These are phyloP conservation scores for Drosophila sordidapex DNA, from an alignment of 2,888 invertebrate species.

Conservation along the genomic window DNA sequence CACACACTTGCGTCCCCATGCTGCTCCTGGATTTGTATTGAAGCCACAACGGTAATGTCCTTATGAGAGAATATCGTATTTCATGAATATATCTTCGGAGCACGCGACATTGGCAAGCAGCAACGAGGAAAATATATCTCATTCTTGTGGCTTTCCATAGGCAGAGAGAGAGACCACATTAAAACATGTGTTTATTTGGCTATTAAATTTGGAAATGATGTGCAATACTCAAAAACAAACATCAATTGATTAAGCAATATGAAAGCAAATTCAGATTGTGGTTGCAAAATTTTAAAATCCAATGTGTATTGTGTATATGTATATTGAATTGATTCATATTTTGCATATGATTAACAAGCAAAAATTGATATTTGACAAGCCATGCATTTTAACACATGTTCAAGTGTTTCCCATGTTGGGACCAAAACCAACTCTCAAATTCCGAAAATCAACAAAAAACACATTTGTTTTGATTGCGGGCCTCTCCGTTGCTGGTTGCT, in stretches of 20 bases:
- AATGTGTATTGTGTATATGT: not conserved
- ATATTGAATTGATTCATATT: not conserved
- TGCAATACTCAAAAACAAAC: constrained; percentile 21
- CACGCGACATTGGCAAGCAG: not conserved
- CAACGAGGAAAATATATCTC: not conserved
- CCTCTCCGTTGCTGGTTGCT: constrained; percentile 21
- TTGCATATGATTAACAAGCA: constrained; percentile 6
- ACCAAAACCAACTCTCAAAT: not conserved
- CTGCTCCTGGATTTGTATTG: not conserved
- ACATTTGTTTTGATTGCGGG: constrained; percentile 45
- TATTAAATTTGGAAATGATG: constrained; percentile 17
- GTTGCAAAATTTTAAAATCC: not conserved
- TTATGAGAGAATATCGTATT: constrained; percentile 19
- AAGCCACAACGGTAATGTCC: constrained; percentile 9
- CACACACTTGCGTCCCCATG: not conserved
- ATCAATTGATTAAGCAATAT: constrained; percentile 7
- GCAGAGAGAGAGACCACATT: not conserved
- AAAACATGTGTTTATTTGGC: constrained; percentile 1
- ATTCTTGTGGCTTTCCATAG: not conserved
- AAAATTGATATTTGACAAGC: not conserved
- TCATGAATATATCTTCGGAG: constrained; percentile 4
- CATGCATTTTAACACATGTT: not conserved
- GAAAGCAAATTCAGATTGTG: not conserved
- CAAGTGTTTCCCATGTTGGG: constrained; percentile 7
- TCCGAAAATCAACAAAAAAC: constrained; percentile 22